Evolutionary conservation across 2,113 vertebrate genomes (phyloP), one percentile per base, ranked within the genome.

Genomic region (Eretmochelys imbricata): DNA sequence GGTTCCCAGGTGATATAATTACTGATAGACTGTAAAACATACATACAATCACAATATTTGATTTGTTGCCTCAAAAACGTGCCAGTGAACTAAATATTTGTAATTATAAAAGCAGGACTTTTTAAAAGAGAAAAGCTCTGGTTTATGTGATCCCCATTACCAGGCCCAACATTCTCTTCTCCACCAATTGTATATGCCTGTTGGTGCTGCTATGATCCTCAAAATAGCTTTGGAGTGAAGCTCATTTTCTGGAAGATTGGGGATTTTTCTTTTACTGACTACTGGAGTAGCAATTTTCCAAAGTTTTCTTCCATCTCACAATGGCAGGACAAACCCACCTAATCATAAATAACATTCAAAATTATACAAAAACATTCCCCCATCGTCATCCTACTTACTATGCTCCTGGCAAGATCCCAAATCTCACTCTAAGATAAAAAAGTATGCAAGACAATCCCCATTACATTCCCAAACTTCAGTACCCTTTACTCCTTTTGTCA

Each of bases 271-370:
- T 38, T 94, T 62, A 13, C 19, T 75, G 42, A 4, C 16, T 91
- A 83, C 75, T 8, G 5, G 78, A 0, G 1, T 3, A 0, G 0
- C 2, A 8, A 49, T 72, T 91, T 72, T 59, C 16, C 31, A 50
- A 10, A 27, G 2, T 87, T 93, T 89, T 72, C 76, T 80, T 80
- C 75, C 87, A 17, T 79, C 46, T 91, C 94, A n/a, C 13, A 92
- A 85, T 50, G 42, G 12, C 19, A 69, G 19, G 20, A 1, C 8
- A 89, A 86, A 82, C 54, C 20, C 49, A 65, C 55, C 42, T 1
- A 85, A 31, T 79, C 92, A 75, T 25, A 35, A 89, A 75, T 53
- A 91, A n/a, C 2, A 38, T 35, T 54, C 69, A 0, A 0, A 38
- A 42, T 55, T 12, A 93, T 49, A 35, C 16, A 90, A 94, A 95